Base-by-base conservation (phyloP, 2,888 invertebrate genomes). In the Agrilus cyanescens region DNA sequence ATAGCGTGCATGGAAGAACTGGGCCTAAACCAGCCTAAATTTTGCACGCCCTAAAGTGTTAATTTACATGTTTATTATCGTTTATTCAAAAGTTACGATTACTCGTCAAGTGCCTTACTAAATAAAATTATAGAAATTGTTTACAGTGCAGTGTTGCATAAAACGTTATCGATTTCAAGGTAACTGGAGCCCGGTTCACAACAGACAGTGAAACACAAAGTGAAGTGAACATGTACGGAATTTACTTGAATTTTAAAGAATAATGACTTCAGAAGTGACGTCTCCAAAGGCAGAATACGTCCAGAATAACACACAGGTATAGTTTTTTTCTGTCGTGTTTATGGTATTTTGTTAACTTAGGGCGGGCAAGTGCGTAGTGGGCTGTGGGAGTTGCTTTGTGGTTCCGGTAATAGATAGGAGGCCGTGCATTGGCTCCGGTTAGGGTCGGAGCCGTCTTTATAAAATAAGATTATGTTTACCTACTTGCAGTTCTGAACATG, bases 381-480 rank as follows among this genome's bases (percentile, higher is more conserved):
- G 53, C 51, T 58, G 60, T 60, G 60, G 60, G 60, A 56, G 60
- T 60, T 57, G 50, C 59, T 58, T 55, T 56, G 51, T 53, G 25
- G 57, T 56, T 55, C 55, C 52, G 52, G 50, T 47, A 48, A 50
- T 46, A 50, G 52, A 54, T 52, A 58, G 61, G 61, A 62, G 63
- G 61, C 61, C 59, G 61, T 60, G 57, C 60, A 55, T 59, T 57
- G 55, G 58, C 57, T 56, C 54, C 51, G 52, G 48, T 53, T 49
- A 49, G 51, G 55, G 54, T 55, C 53, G 56, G 54, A 51, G 52
- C 51, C 44, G 44, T 51, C 37, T 38, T 25, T 25, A 25, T 25
- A 25, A 25, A 25, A 25, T 25, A 25, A 25, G 25, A 25, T 25
- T 25, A 10, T 25, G 25, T n/a, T n/a, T n/a, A n/a, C n/a, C n/a